phyloP scores from a whole-genome alignment of 2,113 vertebrate species.

The Pardalotus punctatus region DNA sequence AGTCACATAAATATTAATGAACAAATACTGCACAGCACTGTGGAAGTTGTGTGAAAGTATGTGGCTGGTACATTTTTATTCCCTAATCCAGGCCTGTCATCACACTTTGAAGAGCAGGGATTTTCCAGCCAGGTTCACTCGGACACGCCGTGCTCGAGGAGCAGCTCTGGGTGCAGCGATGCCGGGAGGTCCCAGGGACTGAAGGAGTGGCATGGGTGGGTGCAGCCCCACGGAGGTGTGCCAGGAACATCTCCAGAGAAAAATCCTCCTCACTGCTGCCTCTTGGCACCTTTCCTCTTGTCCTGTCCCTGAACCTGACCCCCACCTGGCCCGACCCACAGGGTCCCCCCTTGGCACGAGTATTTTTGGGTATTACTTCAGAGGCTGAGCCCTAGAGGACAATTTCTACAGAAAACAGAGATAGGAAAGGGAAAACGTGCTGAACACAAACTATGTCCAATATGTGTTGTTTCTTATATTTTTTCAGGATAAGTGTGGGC shows the following conservation, averaged over 20 bases:
- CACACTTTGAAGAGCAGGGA: not conserved
- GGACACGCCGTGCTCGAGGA: not conserved
- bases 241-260: not conserved
- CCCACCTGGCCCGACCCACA: no score
- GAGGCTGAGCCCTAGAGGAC: not conserved
- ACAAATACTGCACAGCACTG: fast-evolving
- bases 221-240: fast-evolving
- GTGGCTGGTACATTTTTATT: not conserved
- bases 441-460: not conserved
- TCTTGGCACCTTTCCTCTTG: not conserved
- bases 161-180: not conserved
- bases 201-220: not conserved
- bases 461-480: not conserved
- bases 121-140: not conserved
- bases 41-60: not conserved
- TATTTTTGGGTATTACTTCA: not conserved
- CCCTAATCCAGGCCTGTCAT: not conserved
- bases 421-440: not conserved
- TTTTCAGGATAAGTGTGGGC: not conserved
- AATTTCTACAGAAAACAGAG: not conserved
- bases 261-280: not conserved
- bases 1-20: not conserved
- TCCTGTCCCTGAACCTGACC: not conserved
- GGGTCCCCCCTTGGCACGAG: fast-evolving
- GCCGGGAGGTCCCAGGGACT: fast-evolving